Evolutionary conservation across 2,113 vertebrate genomes (phyloP), one percentile per base, ranked within the genome.

Genomic region (Aegithalos caudatus): DNA sequence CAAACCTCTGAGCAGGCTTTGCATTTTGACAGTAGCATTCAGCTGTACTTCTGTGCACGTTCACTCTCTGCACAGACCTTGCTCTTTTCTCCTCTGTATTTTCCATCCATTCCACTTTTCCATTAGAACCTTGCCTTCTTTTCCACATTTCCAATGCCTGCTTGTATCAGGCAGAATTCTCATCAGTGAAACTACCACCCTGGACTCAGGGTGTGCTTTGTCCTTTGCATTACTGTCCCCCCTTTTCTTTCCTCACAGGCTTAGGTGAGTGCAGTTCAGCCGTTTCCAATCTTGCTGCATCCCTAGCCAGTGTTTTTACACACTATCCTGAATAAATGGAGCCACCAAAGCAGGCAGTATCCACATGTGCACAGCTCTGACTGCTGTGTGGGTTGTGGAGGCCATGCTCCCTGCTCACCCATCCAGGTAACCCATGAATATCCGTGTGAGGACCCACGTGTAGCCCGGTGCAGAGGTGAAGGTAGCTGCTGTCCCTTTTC

Each of bases 11-110:
- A 90, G 66, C 78, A 94, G 87, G 57, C 85, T 94, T 95, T 94
- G 95, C 92, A 71, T 94, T 97, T 96, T 96, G 80, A 91, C 82
- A 72, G 91, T 54, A 80, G 73, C 57, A 92, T 95, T 97, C 81
- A 92, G 81, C 78, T 93, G 73, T 67, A 61, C 60, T 82, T 82
- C 48, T 64, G 53, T 84, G 66, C 50, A 28, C 3, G 4, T 56
- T 93, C 80, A 54, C 27, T 74, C 87, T 89, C 50, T 60, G 62
- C 79, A 89, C 56, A 61, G 56, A 76, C 83, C 61, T 81, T 65
- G 23, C 35, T 95, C 72, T 56, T 95, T 92, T 90, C 61, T 84
- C 23, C 58, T 78, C 51, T 24, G 7, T 57, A 14, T 92, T 85
- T 84, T 61, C 44, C 53, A 83, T 48, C 67, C 65, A 40, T 80